Percentiles rank a stretch among this genome's conserved stretches.
phyloP scores from a whole-genome alignment of 2,888 invertebrate genomes.

The Tiphia femorata region DNA sequence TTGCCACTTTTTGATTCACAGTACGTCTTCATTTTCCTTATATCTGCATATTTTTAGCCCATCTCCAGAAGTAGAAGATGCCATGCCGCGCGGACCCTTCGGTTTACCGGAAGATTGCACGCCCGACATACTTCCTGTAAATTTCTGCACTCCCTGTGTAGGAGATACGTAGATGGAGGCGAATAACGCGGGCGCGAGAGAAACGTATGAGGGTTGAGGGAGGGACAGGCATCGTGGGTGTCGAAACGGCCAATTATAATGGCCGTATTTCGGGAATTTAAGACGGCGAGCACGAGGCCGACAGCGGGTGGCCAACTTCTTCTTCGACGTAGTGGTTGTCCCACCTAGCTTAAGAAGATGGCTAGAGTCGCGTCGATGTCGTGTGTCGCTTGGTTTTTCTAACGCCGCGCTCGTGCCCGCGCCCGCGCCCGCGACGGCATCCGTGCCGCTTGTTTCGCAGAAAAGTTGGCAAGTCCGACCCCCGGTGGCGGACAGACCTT shows the following conservation, averaged over 20 bases:
- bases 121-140: no score
- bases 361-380: not conserved
- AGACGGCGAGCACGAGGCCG: not conserved
- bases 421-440: not conserved
- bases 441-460: not conserved
- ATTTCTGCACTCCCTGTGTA: no score
- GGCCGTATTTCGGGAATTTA: slow-evolving; percentile 33
- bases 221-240: slow-evolving; percentile 29
- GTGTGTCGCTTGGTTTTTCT: slow-evolving; percentile 18
- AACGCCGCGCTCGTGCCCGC: not conserved
- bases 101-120: no score
- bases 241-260: slow-evolving; percentile 32
- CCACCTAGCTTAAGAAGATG: not conserved
- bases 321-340: not conserved
- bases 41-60: no score
- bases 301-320: slow-evolving; percentile 25
- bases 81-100: no score
- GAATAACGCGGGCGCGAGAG: no score
- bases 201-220: no score
- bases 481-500: no score
- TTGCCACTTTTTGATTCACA: no score
- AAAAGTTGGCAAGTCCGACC: slow-evolving; percentile 21
- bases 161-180: no score
- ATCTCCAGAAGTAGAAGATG: no score
- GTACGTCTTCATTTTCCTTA: no score